These are phyloP conservation scores for Drosophila ironensis DNA, from an alignment of 1,140 invertebrate species.

Conservation along the genomic window DNA sequence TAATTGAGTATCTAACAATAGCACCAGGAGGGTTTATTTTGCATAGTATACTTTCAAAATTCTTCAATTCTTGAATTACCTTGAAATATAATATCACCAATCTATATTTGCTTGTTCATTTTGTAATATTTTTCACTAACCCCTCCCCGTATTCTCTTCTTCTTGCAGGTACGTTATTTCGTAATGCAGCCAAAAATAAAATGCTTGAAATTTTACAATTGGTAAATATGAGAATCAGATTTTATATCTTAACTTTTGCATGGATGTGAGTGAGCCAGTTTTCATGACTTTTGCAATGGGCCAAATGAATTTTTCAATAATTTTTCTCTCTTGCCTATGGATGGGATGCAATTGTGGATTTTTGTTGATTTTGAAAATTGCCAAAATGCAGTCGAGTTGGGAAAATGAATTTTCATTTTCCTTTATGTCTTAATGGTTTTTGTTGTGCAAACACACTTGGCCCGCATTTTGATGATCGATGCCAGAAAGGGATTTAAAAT, in stretches of 20 bases:
- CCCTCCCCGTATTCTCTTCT: not conserved
- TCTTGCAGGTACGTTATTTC: conserved; percentile 58
- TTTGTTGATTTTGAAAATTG: conserved; percentile 28
- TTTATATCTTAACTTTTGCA: conserved; percentile 8
- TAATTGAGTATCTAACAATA: conserved; percentile 20
- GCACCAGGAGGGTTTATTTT: too few species aligned
- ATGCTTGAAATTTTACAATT: conserved; percentile 27
- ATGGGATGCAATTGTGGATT: conserved; percentile 2
- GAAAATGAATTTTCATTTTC: conserved; percentile 3
- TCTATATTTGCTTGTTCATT: too few species aligned
- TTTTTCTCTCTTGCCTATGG: conserved; percentile 16
- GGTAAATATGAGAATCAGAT: conserved; percentile 49
- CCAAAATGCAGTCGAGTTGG: conserved; percentile 15
- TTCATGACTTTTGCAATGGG: conserved; percentile 32
- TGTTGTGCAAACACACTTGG: conserved; percentile 5
- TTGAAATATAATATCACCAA: too few species aligned
- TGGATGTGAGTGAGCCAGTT: conserved; percentile 19
- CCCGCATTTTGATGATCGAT: conserved; percentile 11
- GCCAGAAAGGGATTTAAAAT: conserved; percentile 25
- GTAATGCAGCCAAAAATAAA: conserved; percentile 41
- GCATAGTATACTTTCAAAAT: too few species aligned
- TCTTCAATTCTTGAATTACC: too few species aligned
- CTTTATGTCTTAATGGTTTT: not conserved
- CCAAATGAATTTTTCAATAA: conserved; percentile 56
- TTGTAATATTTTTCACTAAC: not conserved